These are phyloP conservation scores for Camelus bactrianus DNA, from an alignment of 2,113 vertebrate species.

Conservation along the genomic window DNA sequence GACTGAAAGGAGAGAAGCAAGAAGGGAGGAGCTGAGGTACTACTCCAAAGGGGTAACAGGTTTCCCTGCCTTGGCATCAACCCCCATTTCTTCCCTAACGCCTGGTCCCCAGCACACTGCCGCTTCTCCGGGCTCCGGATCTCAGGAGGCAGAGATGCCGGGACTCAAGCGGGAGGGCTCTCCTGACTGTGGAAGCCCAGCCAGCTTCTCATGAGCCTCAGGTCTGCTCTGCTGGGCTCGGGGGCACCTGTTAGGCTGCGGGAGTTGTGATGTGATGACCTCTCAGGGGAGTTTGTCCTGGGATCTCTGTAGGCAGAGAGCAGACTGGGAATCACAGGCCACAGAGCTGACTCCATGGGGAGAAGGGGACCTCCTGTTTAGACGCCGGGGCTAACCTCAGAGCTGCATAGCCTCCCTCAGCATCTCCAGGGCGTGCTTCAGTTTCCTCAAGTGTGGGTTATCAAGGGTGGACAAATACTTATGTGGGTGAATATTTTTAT, in stretches of 20 bases:
- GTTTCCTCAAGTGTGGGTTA: neutral
- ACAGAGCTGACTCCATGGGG: neutral
- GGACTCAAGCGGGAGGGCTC: neutral
- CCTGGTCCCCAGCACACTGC: neutral
- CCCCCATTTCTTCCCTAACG: rapidly evolving
- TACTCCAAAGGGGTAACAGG: rapidly evolving
- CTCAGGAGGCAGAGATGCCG: neutral
- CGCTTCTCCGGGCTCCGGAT: neutral
- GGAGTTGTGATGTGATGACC: neutral
- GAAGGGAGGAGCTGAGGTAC: neutral
- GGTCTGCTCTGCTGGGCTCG: neutral
- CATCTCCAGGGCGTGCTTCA: neutral
- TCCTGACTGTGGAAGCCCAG: neutral
- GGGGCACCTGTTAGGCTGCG: neutral
- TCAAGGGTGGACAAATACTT: neutral
- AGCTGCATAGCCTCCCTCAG: neutral
- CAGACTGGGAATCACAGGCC: neutral
- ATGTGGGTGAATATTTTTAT: neutral
- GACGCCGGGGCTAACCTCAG: neutral
- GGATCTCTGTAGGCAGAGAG: neutral
- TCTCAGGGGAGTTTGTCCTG: neutral
- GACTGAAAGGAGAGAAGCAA: neutral
- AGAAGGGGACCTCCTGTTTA: neutral
- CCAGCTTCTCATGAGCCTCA: neutral
- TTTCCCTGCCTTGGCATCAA: neutral